A percentile compares a stretch with the other conserved stretches of the same genome.
Conservation (phyloP, 2,797 vertebrate species). For the Siniperca obscura region DNA sequence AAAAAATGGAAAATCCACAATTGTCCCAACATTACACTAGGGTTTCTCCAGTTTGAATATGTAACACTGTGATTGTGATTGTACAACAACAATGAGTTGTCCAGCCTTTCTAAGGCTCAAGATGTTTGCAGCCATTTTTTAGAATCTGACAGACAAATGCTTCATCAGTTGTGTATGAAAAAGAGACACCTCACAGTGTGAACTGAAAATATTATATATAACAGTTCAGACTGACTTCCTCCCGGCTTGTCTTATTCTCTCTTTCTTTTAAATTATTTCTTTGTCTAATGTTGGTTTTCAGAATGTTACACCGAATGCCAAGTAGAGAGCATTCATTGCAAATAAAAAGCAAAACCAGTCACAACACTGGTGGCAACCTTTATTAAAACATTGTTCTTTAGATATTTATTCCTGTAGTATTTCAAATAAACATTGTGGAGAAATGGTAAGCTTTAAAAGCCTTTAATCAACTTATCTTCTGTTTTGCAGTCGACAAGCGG, state of each 20-base stretch:
- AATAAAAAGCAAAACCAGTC: not conserved
- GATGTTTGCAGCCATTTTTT: not conserved
- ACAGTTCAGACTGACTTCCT: not conserved
- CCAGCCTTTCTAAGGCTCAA: not conserved
- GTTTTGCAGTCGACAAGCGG: slow-evolving; percentile 56
- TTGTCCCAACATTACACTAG: not conserved
- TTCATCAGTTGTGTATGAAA: slow-evolving; percentile 8
- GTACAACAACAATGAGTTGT: not conserved
- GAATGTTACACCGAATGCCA: slow-evolving; percentile 5
- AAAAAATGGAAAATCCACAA: not conserved
- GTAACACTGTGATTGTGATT: not conserved
- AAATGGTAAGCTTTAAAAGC: slow-evolving; percentile 48
- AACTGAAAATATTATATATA: not conserved
- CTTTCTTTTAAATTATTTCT: not conserved
- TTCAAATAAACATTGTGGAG: slow-evolving; percentile 34
- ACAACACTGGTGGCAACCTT: slow-evolving; percentile 4
- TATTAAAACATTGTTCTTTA: not conserved
- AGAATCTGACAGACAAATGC: slow-evolving; percentile 1
- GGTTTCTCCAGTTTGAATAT: not conserved
- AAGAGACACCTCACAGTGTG: not conserved
- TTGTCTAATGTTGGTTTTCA: not conserved
- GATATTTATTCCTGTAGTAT: slow-evolving; percentile 22
- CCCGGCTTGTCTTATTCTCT: not conserved
- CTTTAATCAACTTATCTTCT: slow-evolving; percentile 66
- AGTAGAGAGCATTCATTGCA: not conserved